phyloP scores from a whole-genome alignment of 2,888 invertebrate species.

The Phorcus lineatus region DNA sequence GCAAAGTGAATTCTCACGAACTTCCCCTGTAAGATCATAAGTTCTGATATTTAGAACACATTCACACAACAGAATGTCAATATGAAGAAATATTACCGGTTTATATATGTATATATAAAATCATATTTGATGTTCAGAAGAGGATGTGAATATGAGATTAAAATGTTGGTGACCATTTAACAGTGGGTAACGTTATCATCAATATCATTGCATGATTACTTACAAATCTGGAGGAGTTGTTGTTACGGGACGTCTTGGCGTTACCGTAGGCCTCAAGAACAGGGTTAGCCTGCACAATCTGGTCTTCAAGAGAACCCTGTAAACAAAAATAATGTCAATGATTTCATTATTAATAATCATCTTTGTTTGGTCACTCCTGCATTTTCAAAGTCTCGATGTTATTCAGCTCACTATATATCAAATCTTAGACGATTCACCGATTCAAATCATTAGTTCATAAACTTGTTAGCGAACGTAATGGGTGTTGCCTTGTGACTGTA shows the following conservation, averaged over 20 bases:
- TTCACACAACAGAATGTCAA: neutral
- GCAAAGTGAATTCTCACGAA: conserved; percentile 99
- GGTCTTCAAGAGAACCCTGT: conserved; percentile 97
- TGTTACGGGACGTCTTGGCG: conserved; percentile 83
- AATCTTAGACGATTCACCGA: too few relatives aligned
- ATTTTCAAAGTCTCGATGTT: too few relatives aligned
- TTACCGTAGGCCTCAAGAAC: conserved; percentile 64
- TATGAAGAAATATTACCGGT: neutral
- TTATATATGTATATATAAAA: too few relatives aligned
- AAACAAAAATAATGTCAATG: neutral
- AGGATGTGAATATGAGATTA: neutral
- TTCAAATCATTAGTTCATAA: too few relatives aligned
- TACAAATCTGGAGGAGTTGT: conserved; percentile 99
- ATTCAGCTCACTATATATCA: too few relatives aligned
- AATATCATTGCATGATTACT: conserved; percentile 78
- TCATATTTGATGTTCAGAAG: too few relatives aligned
- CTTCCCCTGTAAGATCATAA: conserved; percentile 86
- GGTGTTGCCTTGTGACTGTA: too few relatives aligned
- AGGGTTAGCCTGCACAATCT: conserved; percentile 97
- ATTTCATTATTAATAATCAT: too few relatives aligned
- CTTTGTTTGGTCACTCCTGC: too few relatives aligned
- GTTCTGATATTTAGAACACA: too few relatives aligned
- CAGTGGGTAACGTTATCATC: neutral
- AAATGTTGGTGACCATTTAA: too few relatives aligned
- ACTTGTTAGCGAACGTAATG: too few relatives aligned